These are phyloP conservation scores for Sinodicranocentrus sp. DNA, from an alignment of 2,888 invertebrate genomes.

Conservation along the genomic window DNA sequence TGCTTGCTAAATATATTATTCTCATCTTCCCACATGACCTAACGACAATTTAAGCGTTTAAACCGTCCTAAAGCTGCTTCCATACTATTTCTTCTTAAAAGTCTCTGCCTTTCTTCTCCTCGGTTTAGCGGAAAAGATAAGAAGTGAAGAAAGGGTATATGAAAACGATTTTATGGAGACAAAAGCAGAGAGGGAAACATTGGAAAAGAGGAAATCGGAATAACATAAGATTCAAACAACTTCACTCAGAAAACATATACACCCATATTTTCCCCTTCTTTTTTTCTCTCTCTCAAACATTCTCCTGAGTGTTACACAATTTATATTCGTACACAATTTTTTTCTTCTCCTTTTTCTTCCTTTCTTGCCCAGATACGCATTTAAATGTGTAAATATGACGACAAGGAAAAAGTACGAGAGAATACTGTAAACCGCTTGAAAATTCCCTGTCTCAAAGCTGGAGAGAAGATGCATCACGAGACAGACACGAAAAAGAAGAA, in stretches of 20 bases:
- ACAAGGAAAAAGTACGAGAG: constrained; percentile 44
- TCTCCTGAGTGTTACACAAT: not conserved
- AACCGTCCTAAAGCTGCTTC: constrained; percentile 51
- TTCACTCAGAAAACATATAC: not conserved
- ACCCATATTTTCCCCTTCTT: not conserved
- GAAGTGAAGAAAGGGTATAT: not conserved
- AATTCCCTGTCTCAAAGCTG: constrained; percentile 16
- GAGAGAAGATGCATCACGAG: constrained; percentile 32
- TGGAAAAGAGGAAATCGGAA: constrained; percentile 20
- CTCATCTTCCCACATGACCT: constrained; percentile 62
- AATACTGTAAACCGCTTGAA: constrained; percentile 19
- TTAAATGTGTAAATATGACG: constrained; percentile 64
- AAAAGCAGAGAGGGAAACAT: constrained; percentile 13
- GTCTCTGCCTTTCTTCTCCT: not conserved
- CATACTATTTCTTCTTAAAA: constrained; percentile 24
- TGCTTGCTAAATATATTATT: constrained; percentile 52
- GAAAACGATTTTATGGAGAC: constrained; percentile 27
- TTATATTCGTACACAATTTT: not conserved
- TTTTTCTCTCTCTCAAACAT: no score
- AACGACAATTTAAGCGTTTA: constrained; percentile 64
- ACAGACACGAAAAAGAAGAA: constrained; percentile 56
- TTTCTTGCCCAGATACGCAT: not conserved
- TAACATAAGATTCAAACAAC: constrained; percentile 11
- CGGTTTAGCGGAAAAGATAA: not conserved
- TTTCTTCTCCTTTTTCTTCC: not conserved